Evolutionary conservation across 2,888 invertebrate species (phyloP).

Genomic region (Pelosia muscerda): DNA sequence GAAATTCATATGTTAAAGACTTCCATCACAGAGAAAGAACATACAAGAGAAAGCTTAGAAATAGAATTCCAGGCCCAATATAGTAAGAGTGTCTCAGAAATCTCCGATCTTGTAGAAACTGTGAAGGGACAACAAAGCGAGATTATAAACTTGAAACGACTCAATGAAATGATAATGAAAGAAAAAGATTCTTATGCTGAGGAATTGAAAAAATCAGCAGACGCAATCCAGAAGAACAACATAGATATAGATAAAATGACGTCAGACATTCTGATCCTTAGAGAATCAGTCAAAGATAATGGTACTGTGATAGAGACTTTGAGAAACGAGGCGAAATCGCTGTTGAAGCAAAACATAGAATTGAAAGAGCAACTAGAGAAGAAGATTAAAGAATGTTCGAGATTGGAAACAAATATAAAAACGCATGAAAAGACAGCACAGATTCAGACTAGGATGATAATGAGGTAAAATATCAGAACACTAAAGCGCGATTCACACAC

Average conservation of each 20-base stretch:
- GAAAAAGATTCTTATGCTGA: constrained; percentile 67
- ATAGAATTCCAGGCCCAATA: constrained; percentile 20
- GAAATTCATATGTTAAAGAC: constrained; percentile 64
- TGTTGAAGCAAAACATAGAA: constrained; percentile 66
- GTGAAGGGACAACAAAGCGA: constrained; percentile 59
- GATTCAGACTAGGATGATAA: constrained; percentile 77
- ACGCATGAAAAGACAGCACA: constrained; percentile 78
- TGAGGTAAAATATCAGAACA: constrained; percentile 61
- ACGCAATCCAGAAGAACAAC: constrained; percentile 67
- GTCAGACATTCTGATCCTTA: constrained; percentile 69
- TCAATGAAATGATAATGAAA: constrained; percentile 65
- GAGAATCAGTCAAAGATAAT: constrained; percentile 69
- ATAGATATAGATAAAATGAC: constrained; percentile 72
- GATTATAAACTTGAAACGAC: constrained; percentile 59
- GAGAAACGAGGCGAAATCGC: constrained; percentile 66
- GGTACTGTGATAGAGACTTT: constrained; percentile 66
- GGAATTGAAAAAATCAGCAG: constrained; percentile 71
- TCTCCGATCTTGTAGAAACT: constrained; percentile 54
- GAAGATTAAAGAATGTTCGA: constrained; percentile 63
- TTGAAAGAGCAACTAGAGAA: constrained; percentile 72
- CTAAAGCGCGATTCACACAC: too few species aligned
- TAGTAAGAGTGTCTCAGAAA: constrained; percentile 50
- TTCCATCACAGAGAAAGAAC: constrained; percentile 58
- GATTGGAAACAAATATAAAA: constrained; percentile 75
- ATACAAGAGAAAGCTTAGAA: constrained; percentile 50